Base-by-base conservation (phyloP, 2,113 vertebrate species). In the Cervus canadensis region DNA sequence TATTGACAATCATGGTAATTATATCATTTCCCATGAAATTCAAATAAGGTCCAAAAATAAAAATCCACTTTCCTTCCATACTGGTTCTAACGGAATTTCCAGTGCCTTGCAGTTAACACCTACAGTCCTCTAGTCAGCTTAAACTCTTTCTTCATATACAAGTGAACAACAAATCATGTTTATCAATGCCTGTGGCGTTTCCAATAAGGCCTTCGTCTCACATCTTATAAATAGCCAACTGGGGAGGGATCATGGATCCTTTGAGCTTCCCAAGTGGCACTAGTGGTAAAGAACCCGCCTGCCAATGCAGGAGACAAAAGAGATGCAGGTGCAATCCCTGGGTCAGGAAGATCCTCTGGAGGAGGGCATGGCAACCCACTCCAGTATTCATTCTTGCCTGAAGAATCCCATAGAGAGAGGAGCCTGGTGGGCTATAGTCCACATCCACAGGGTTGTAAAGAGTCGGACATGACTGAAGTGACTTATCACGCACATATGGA, bases 1-100 rank as follows among this genome's bases (percentile, higher is more conserved):
- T 94, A 94, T 90, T 95, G 91, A 97, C 82, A 97, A 86, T 95
- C 89, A 92, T 81, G 90, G 85, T 97, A 98, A 97, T 97, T 82
- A 87, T 79, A 59, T 88, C 96, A 95, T 97, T 95, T 94, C 78
- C 91, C 85, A 94, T 91, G 90, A 97, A 98, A 96, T 97, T 97
- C 82, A 97, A 97, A 91, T 95, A 56, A 76, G 8, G 26, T 67
- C 74, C 83, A 83, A 94, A 97, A 97, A 97, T 95, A 95, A 97
- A 87, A 96, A 36, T 62, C 56, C 23, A 90, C 40, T 50, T 74
- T 50, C 13, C 15, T 21, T 59, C 67, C 94, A 52, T 71, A 74
- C 40, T 33, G 12, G 74, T 74, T 92, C 62, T 84, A 50, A 85
- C 4, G 54, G 57, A 76, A 94, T 96, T 94, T 88, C 85, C 64